phyloP scores from a whole-genome alignment of 2,113 vertebrate genomes.

The Psammodynastes pulverulentus region DNA sequence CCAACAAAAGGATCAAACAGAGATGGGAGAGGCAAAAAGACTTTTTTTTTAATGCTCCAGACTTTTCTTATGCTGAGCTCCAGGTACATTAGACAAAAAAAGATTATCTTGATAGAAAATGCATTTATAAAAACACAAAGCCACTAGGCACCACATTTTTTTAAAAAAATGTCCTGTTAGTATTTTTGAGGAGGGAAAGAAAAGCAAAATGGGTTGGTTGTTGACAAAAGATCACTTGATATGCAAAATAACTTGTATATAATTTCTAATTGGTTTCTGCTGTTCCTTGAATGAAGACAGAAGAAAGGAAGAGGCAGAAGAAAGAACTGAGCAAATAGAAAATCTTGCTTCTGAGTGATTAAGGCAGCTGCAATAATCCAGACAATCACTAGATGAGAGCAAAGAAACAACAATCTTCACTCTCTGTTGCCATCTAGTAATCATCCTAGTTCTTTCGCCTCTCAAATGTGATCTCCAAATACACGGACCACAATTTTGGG shows the following conservation, averaged over 20 bases:
- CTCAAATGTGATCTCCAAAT: too few species aligned
- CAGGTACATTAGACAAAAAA: background rate
- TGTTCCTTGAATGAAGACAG: background rate
- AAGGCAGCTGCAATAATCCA: background rate
- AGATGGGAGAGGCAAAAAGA: background rate
- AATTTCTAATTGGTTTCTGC: background rate
- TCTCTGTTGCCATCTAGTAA: background rate
- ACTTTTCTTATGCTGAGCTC: background rate
- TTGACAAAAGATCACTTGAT: background rate
- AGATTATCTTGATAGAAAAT: background rate
- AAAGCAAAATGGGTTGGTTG: background rate
- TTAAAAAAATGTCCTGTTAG: background rate
- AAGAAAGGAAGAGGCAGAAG: background rate
- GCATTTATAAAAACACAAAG: background rate
- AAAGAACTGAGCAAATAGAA: background rate
- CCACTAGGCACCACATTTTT: background rate
- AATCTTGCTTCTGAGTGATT: background rate
- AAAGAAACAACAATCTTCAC: background rate
- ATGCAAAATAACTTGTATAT: background rate
- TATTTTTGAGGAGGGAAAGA: background rate
- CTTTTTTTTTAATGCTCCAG: background rate
- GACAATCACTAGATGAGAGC: background rate
- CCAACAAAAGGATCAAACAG: background rate
- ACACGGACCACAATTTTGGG: too few species aligned
- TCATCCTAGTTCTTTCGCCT: too few species aligned